Percentiles rank a stretch among this genome's conserved stretches.
These are phyloP conservation scores for Macrosiphum euphorbiae DNA, from an alignment of 2,888 invertebrate genomes.

Conservation along the genomic window DNA sequence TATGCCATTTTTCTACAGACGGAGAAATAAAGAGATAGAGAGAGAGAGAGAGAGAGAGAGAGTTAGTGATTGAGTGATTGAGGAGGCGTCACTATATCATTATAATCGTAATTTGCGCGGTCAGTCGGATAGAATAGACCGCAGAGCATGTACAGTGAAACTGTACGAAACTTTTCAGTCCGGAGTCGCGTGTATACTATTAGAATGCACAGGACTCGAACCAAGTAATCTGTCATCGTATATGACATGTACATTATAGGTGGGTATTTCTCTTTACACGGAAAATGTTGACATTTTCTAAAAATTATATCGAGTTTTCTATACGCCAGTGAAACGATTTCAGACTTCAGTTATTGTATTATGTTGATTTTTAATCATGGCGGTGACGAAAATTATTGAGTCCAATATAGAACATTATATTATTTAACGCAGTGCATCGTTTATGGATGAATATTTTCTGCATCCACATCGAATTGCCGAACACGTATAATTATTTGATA, in stretches of 20 bases:
- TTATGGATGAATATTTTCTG: background rate
- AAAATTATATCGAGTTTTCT: background rate
- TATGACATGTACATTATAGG: background rate
- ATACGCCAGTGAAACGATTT: background rate
- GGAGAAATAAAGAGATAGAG: background rate
- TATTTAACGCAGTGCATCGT: background rate
- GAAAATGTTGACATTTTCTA: background rate
- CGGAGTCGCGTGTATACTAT: background rate
- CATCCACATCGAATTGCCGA: background rate
- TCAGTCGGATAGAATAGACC: background rate
- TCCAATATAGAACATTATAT: background rate
- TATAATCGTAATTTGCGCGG: background rate
- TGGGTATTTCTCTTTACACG: background rate
- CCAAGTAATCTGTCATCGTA: conserved; percentile 6
- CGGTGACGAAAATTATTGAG: background rate
- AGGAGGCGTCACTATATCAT: background rate
- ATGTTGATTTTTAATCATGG: background rate
- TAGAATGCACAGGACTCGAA: background rate
- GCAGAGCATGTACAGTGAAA: background rate
- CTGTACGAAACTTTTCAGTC: background rate
- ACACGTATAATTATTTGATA: background rate
- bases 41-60: background rate
- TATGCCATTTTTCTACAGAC: background rate
- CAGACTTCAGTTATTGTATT: background rate
- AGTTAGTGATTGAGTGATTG: background rate